Evolutionary conservation across 2,888 invertebrate genomes (phyloP), one percentile per base, ranked within the genome.

Genomic region (Drosophila falleni): DNA sequence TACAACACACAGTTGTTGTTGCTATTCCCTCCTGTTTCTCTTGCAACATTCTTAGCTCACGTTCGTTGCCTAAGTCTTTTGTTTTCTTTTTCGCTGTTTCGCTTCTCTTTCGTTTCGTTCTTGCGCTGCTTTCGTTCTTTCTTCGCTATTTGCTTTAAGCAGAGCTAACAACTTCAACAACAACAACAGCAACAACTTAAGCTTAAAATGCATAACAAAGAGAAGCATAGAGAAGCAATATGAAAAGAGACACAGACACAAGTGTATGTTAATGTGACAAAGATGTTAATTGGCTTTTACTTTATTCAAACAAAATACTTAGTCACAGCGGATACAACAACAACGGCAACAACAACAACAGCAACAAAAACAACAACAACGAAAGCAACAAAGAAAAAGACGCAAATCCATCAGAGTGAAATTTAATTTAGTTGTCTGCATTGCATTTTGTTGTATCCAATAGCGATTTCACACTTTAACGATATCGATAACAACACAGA

Each of bases 271-370:
- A 88, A 88, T 88, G 80, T 64, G 89, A 86, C 86, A 86, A 81
- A 80, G 87, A 87, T 86, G 86, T 86, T 86, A 88, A 86, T 88
- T 88, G 89, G 89, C 86, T 86, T 86, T 86, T 86, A 86, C 86
- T 86, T 88, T 87, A 78, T 75, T 74, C 73, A 83, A 87, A 86
- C 84, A 86, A 81, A 83, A 75, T 72, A 76, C 72, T 72, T 65
- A 80, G 81, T 71, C 86, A 78, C 74, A 76, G 60, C 68, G 63
- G 46, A 69, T 37, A 78, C 50, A 55, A 35, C 55, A 54, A 13
- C 46, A 60, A 19, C 54, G 42, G 41, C 15, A 60, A 47, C 42
- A 63, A 39, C 44, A 46, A 42, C 53, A 53, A 33, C 46, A 42
- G 41, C 54, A 58, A n/a, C 39, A 60, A 16, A 51, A 47, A 44